Conservation (phyloP, 2,888 invertebrate species). For the Meghimatium bilineatum region DNA sequence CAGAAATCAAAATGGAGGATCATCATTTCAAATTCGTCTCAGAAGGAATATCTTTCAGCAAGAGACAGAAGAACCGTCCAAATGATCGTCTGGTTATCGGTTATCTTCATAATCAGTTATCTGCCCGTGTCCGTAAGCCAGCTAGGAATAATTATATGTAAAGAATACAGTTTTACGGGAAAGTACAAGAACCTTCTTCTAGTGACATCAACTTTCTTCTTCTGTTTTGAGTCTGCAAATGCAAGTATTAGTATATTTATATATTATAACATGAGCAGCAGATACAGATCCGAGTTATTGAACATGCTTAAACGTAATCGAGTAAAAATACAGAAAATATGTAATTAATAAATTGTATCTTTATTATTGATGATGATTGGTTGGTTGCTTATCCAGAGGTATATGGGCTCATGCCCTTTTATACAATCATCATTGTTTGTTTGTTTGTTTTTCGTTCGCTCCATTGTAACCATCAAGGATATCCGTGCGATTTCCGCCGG, state of each 20-base stretch:
- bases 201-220: neutral
- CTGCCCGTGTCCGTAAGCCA: neutral
- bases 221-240: neutral
- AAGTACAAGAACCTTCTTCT: neutral
- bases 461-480: no score
- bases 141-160: neutral
- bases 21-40: neutral
- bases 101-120: neutral
- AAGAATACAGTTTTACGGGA: neutral
- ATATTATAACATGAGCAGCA: neutral
- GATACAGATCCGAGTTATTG: no score
- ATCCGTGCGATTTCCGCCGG: no score
- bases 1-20: neutral
- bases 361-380: no score
- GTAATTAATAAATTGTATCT: no score
- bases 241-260: neutral
- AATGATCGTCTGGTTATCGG: neutral
- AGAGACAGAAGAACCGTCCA: neutral
- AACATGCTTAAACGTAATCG: no score
- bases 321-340: no score
- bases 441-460: no score
- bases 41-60: neutral
- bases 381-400: no score
- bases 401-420: no score
- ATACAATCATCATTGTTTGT: no score